Base-by-base conservation (phyloP, 2,888 invertebrate species). In the Pyrocoelia pectoralis region DNA sequence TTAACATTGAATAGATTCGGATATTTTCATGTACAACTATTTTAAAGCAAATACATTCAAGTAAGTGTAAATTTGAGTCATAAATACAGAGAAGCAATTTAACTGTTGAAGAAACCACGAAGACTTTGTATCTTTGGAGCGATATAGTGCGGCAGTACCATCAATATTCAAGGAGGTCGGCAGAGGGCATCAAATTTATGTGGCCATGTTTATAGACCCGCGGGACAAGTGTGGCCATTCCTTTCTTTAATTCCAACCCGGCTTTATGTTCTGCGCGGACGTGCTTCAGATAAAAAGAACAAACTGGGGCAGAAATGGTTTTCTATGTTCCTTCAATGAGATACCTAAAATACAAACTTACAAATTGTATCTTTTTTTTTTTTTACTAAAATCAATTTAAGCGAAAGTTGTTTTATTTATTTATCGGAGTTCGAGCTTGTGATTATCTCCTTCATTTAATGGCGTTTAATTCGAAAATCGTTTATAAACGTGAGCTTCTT, bases 181-280 rank as follows among this genome's bases (percentile, higher is more conserved):
- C 77, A 74, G 74, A 74, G 75, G 76, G 77, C 81, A 81, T 81
- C 81, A 82, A 82, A 82, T 82, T 82, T 82, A 82, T 81, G 82
- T 79, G 79, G 77, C 79, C 79, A 79, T 81, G 82, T 82, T 82
- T 82, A 82, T 82, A 80, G 81, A 79, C 80, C 80, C 81, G 76
- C 77, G 81, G 81, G 81, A 81, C 80, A 78, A 79, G 78, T 76
- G 78, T 76, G 79, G 79, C 80, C 78, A 78, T 81, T 81, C 78
- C 79, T 81, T 81, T 80, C 80, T 81, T 80, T 79, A 80, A 80
- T 81, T 80, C 79, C 76, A 77, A 76, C 72, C 76, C 74, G 78
- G 78, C 79, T 81, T 80, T 80, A 80, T 80, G 79, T 78, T 77
- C 77, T 75, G 74, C 73, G 72, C 75, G 78, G 79, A 80, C 80